phyloP scores from a whole-genome alignment of 1,140 invertebrate species.

The Saccostrea echinata region DNA sequence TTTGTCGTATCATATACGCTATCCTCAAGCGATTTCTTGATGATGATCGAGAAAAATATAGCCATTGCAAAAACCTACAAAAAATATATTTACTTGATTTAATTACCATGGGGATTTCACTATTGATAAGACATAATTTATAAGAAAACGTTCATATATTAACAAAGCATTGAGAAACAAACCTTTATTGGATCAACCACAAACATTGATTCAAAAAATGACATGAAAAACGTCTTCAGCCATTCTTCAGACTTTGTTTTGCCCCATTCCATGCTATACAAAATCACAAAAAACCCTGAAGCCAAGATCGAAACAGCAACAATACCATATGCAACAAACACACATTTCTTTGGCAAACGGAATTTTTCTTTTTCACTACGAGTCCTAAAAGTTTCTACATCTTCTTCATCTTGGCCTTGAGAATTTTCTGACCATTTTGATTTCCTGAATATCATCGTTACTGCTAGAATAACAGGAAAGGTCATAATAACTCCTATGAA shows the following conservation, averaged over 20 bases:
- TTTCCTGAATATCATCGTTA: constrained; percentile 58
- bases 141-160: no score
- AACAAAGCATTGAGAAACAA: background rate
- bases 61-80: constrained; percentile 1
- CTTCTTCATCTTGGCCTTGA: constrained; percentile 19
- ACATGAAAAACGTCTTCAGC: constrained; percentile 66
- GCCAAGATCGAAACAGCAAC: constrained; percentile 45
- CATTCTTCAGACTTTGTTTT: constrained; percentile 66
- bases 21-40: background rate
- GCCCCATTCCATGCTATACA: constrained; percentile 70
- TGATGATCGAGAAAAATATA: background rate
- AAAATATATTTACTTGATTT: background rate
- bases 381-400: constrained; percentile 41
- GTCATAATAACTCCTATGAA: constrained; percentile 59
- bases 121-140: background rate
- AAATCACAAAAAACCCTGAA: constrained; percentile 63
- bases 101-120: background rate
- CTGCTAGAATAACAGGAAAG: constrained; percentile 48
- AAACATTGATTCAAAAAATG: constrained; percentile 64
- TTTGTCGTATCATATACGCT: background rate
- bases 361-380: constrained; percentile 36
- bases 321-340: constrained; percentile 63
- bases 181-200: constrained; percentile 71
- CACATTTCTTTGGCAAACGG: constrained; percentile 61
- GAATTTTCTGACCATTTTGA: constrained; percentile 16